Evolutionary conservation across 2,888 invertebrate species (phyloP), one percentile per base, ranked within the genome.

Genomic region (Eupithecia subumbrata): DNA sequence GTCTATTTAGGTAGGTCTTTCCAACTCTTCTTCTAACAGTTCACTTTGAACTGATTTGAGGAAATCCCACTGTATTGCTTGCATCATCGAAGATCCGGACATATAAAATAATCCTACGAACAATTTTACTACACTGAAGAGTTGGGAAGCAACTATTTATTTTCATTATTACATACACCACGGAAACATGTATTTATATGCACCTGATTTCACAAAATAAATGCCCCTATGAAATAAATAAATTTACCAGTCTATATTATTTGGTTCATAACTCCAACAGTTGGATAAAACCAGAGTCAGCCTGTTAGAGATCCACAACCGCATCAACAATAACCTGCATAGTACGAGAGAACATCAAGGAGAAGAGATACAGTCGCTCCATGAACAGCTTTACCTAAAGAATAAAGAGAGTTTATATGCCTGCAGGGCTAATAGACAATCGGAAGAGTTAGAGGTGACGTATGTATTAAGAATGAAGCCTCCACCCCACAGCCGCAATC

Each of bases 281-380:
- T 18, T 63, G 63, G 14, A 71, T 63, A 64, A 66, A 16, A 66
- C 25, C 22, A n/a, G 48, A n/a, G 48, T 5, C 25, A 64, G 45
- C 66, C 66, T 72, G 34, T 9, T 66, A 30, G 63, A 63, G 30
- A 63, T 63, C 30, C 30, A 63, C 30, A 63, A 30, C 25, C 25
- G 63, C 30, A 63, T 63, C 14, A 30, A 63, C 14, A 16, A 30
- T 8, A 63, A 63, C 30, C n/a, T 30, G 5, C 14, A 30, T 30
- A 30, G 4, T 7, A 30, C 8, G 16, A 63, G 12, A 63, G 25
- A 25, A 63, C 1, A 30, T 8, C 1, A 25, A 14, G 25, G 0
- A 22, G 30, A 63, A 30, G 30, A 30, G 16, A 12, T 63, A 30
- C 63, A 63, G 0, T 22, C 14, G 3, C 30, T 63, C 7, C 22